phyloP scores from a whole-genome alignment of 2,888 invertebrate genomes.

The Ryuthela nishihirai region DNA sequence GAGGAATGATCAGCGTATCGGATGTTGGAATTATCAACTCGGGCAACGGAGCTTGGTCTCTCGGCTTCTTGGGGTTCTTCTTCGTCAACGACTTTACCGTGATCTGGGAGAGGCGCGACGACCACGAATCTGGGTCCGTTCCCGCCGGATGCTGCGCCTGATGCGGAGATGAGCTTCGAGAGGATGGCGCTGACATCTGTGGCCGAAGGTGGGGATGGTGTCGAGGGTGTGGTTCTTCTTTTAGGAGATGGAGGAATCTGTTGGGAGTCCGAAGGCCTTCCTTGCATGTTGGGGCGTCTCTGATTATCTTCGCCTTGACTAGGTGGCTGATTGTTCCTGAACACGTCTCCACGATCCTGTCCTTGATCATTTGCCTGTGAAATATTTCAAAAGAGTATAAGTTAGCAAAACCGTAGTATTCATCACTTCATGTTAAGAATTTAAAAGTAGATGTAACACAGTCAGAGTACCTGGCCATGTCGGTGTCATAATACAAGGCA shows the following conservation, averaged over 20 bases:
- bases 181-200: conserved; percentile 29
- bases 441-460: too few relatives aligned
- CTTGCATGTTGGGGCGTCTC: background rate
- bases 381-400: too few relatives aligned
- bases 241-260: background rate
- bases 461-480: too few relatives aligned
- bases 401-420: too few relatives aligned
- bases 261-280: background rate
- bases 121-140: conserved; percentile 28
- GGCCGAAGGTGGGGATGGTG: conserved; percentile 15
- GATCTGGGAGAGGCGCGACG: conserved; percentile 29
- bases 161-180: conserved; percentile 24
- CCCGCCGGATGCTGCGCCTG: conserved; percentile 15
- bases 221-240: conserved; percentile 6
- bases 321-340: too few relatives aligned
- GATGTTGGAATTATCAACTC: too few relatives aligned
- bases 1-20: conserved; percentile 11
- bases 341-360: too few relatives aligned
- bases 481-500: too few relatives aligned
- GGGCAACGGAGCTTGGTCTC: background rate
- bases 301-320: conserved; percentile 17
- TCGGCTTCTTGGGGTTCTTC: background rate
- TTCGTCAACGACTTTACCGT: background rate
- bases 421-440: too few relatives aligned
- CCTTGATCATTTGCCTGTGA: too few relatives aligned